These are phyloP conservation scores for Ypsolopha sequella DNA, from an alignment of 2,888 invertebrate species.

Conservation along the genomic window DNA sequence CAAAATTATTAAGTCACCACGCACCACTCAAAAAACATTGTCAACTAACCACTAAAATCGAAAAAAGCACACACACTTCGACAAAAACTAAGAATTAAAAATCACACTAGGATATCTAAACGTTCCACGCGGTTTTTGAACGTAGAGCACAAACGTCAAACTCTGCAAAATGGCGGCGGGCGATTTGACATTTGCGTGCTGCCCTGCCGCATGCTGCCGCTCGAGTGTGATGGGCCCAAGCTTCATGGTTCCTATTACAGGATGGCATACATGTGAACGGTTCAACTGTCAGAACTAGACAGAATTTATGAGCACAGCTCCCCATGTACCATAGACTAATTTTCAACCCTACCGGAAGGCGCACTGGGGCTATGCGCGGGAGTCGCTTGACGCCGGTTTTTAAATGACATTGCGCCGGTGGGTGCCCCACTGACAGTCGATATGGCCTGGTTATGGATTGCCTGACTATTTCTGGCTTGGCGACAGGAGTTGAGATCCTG, in stretches of 20 bases:
- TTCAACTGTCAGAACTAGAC: constrained; percentile 57
- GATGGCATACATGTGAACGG: constrained; percentile 46
- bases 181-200: constrained; percentile 34
- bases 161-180: constrained; percentile 27
- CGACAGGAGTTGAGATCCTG: too few relatives aligned
- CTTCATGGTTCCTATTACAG: constrained; percentile 30
- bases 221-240: constrained; percentile 31
- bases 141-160: constrained; percentile 21
- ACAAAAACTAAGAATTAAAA: not conserved
- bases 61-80: not conserved
- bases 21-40: constrained; percentile 11
- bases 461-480: too few relatives aligned
- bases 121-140: not conserved
- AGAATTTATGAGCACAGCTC: constrained; percentile 58
- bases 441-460: too few relatives aligned
- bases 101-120: not conserved
- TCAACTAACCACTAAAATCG: constrained; percentile 7
- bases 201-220: constrained; percentile 42
- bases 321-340: constrained; percentile 15
- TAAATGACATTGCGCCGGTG: too few relatives aligned
- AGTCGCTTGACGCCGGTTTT: constrained; percentile 5
- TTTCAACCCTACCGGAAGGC: constrained; percentile 47
- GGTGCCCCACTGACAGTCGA: constrained; percentile 5
- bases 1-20: constrained; percentile 4
- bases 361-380: constrained; percentile 20